phyloP scores from a whole-genome alignment of 2,888 invertebrate species.

The Listrodromus nycthemerus region DNA sequence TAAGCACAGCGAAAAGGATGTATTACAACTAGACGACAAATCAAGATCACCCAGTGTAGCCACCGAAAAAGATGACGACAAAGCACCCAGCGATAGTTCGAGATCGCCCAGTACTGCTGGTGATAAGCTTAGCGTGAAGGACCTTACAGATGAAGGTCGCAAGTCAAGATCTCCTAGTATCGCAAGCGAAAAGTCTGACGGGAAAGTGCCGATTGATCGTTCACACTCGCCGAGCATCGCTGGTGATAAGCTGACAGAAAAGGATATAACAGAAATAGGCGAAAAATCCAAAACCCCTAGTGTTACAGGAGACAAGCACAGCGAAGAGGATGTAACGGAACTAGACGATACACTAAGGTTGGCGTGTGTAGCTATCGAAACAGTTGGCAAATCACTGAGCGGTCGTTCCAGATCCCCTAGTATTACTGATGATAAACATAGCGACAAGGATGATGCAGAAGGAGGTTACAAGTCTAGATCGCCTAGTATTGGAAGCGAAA shows the following conservation, averaged over 20 bases:
- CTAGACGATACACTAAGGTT: background rate
- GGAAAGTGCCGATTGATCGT: slow-evolving; percentile 2
- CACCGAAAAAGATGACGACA: slow-evolving; percentile 52
- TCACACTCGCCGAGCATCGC: slow-evolving; percentile 63
- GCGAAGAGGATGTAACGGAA: background rate
- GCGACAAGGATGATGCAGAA: slow-evolving; percentile 9
- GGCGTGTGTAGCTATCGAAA: slow-evolving; percentile 48
- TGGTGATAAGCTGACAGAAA: slow-evolving; percentile 18
- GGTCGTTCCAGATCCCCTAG: slow-evolving; percentile 69
- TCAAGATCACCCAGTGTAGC: slow-evolving; percentile 45
- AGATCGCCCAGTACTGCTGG: slow-evolving; percentile 62
- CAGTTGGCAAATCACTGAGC: background rate
- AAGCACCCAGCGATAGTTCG: slow-evolving; percentile 36
- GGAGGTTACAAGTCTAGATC: background rate
- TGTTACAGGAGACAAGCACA: slow-evolving; percentile 22
- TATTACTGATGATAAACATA: slow-evolving; percentile 53
- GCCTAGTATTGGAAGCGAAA: background rate
- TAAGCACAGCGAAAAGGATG: no score
- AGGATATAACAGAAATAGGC: background rate
- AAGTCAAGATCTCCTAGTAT: slow-evolving; percentile 51
- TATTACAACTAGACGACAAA: no score
- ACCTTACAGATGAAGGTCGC: background rate
- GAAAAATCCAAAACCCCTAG: slow-evolving; percentile 42
- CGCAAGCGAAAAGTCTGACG: slow-evolving; percentile 34
- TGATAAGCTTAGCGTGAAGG: slow-evolving; percentile 20